Conservation (phyloP, 2,797 vertebrate genomes). For the Enteromius anoplus region DNA sequence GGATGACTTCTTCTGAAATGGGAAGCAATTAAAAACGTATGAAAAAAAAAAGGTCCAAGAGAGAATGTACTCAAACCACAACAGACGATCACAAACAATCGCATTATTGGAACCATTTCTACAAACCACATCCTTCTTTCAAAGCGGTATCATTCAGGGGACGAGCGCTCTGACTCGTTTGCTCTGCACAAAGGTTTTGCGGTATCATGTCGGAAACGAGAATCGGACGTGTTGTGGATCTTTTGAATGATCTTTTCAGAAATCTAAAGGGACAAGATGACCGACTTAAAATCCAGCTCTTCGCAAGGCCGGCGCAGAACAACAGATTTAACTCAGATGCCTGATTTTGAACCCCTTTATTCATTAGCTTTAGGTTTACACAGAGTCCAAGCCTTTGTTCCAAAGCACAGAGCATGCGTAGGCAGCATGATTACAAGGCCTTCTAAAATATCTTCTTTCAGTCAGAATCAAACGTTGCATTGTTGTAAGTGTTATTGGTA, state of each 20-base stretch:
- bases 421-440: not conserved
- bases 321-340: constrained; percentile 30
- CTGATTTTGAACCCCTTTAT: constrained; percentile 1
- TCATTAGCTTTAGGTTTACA: constrained; percentile 15
- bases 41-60: constrained; percentile 27
- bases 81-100: constrained; percentile 70
- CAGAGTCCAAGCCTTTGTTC: constrained; percentile 8
- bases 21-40: constrained; percentile 54
- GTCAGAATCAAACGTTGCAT: not conserved
- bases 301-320: not conserved
- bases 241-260: constrained; percentile 8
- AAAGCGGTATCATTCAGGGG: constrained; percentile 79
- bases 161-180: constrained; percentile 66
- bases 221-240: constrained; percentile 25
- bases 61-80: constrained; percentile 50
- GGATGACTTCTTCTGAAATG: constrained; percentile 11
- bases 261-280: constrained; percentile 26
- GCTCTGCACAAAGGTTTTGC: constrained; percentile 39
- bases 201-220: constrained; percentile 44
- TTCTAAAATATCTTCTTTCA: not conserved
- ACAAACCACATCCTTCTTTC: constrained; percentile 82
- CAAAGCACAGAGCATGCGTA: not conserved
- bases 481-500: not conserved
- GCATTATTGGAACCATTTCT: constrained; percentile 81
- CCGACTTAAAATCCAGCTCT: not conserved